Percentiles rank a stretch among this genome's conserved stretches.
These are phyloP conservation scores for Chrysopilus asiliformis DNA, from an alignment of 2,888 invertebrate genomes.

Conservation along the genomic window DNA sequence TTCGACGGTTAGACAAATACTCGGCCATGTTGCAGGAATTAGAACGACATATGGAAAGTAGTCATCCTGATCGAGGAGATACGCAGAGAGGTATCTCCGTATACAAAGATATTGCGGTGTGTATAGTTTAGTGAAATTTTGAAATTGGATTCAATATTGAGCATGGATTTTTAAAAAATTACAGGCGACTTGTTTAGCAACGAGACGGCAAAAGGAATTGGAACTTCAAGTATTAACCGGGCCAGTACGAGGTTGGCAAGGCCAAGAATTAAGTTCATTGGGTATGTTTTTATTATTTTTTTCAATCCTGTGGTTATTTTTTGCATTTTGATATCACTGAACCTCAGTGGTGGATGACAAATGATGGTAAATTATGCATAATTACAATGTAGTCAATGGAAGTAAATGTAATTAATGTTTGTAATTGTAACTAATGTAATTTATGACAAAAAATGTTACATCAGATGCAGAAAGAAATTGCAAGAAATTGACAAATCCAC, in stretches of 20 bases:
- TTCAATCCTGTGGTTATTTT: not conserved
- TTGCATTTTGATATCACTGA: no score
- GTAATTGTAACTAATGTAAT: no score
- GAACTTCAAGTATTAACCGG: constrained; percentile 91
- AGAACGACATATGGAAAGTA: constrained; percentile 89
- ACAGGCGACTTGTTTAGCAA: constrained; percentile 74
- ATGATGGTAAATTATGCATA: no score
- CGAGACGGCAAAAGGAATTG: constrained; percentile 85
- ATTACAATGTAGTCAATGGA: no score
- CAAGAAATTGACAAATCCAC: no score
- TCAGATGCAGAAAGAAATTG: no score
- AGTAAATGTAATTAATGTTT: no score
- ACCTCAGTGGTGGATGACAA: no score
- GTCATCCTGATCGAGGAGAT: constrained; percentile 91
- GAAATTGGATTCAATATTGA: constrained; percentile 1
- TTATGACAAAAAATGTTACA: no score
- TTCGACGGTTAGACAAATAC: constrained; percentile 89
- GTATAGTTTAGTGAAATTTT: constrained; percentile 27
- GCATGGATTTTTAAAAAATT: no score
- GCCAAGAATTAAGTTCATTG: constrained; percentile 49
- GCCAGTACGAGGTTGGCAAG: constrained; percentile 91
- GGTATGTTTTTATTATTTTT: constrained; percentile 18
- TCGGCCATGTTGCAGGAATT: constrained; percentile 88
- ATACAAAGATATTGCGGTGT: constrained; percentile 88
- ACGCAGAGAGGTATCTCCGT: constrained; percentile 90